These are phyloP conservation scores for Eupithecia pulchellata DNA, from an alignment of 2,888 invertebrate genomes.

Conservation along the genomic window DNA sequence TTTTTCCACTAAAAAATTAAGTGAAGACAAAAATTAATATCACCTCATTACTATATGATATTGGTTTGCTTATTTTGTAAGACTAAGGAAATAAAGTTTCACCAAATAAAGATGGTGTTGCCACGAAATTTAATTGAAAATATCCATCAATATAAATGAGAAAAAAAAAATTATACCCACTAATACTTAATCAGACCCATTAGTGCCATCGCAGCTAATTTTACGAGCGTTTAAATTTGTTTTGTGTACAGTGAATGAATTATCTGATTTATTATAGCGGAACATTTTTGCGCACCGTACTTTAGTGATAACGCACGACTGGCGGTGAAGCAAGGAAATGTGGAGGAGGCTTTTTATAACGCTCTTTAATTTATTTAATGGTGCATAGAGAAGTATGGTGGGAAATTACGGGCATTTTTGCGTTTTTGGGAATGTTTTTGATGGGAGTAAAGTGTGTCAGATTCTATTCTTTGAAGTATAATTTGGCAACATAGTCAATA, in stretches of 20 bases:
- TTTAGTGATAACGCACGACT: slow-evolving; percentile 65
- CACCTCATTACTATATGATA: no score
- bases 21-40: no score
- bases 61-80: no score
- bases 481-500: not conserved
- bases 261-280: slow-evolving; percentile 68
- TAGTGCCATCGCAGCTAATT: slow-evolving; percentile 53
- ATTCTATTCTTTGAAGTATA: not conserved
- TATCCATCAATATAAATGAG: slow-evolving; percentile 4
- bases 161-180: slow-evolving; percentile 13
- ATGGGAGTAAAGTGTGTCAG: slow-evolving; percentile 12
- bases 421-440: slow-evolving; percentile 20
- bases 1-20: no score
- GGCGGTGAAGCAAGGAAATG: slow-evolving; percentile 47
- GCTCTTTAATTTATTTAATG: slow-evolving; percentile 44
- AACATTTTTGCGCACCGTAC: slow-evolving; percentile 47
- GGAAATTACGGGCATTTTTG: slow-evolving; percentile 24
- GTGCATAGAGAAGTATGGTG: slow-evolving; percentile 40
- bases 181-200: slow-evolving; percentile 18
- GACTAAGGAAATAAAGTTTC: no score
- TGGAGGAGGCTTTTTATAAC: slow-evolving; percentile 49
- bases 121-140: not conserved
- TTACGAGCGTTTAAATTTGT: slow-evolving; percentile 54
- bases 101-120: not conserved
- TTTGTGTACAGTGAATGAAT: slow-evolving; percentile 61